These are phyloP conservation scores for Rousettus madagascariensis DNA, from an alignment of 2,797 vertebrate genomes.

Conservation along the genomic window DNA sequence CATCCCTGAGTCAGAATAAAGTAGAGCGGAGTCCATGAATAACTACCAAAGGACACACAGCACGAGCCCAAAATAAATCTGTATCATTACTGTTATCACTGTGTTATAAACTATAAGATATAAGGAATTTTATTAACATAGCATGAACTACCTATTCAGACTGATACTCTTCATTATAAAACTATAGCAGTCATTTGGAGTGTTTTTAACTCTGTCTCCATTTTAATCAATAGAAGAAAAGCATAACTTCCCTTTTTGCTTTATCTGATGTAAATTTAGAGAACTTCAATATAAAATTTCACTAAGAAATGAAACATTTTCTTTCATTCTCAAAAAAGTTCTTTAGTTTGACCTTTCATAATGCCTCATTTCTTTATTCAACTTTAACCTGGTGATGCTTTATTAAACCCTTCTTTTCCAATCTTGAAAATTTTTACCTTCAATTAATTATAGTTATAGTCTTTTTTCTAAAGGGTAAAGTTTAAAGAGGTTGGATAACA, in stretches of 20 bases:
- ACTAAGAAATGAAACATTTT: neutral
- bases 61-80: neutral
- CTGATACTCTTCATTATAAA: neutral
- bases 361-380: neutral
- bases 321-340: neutral
- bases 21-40: neutral
- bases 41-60: neutral
- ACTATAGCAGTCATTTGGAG: neutral
- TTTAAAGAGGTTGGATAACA: neutral
- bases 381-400: neutral
- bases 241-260: neutral
- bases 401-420: constrained; percentile 35
- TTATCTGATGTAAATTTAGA: neutral
- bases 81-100: neutral
- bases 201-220: neutral
- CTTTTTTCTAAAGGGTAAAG: constrained; percentile 7
- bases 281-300: neutral
- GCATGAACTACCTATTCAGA: neutral
- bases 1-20: neutral
- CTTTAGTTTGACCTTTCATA: neutral
- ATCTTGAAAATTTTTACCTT: neutral
- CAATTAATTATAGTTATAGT: neutral
- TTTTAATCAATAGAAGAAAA: neutral
- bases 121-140: neutral
- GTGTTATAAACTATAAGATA: neutral